Conservation (phyloP, 2,797 vertebrate species). For the Micromesistius poutassou region DNA sequence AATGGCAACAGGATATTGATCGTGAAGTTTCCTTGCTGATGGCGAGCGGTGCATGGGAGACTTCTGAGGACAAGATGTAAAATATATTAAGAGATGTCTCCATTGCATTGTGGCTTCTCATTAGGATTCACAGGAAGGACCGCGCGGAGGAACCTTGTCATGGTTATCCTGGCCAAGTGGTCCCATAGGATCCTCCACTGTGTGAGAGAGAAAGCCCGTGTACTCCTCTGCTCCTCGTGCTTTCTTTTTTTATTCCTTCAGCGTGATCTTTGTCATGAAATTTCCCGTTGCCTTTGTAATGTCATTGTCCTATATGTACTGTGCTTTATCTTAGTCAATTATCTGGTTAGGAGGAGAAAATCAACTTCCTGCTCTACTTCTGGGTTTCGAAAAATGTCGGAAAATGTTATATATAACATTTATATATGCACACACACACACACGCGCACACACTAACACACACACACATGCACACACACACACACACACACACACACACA, state of each 20-base stretch:
- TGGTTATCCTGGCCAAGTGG: conserved; percentile 69
- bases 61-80: conserved; percentile 59
- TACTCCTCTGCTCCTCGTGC: neutral
- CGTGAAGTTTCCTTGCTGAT: conserved; percentile 73
- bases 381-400: too few species aligned
- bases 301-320: conserved; percentile 61
- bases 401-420: conserved; percentile 9
- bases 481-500: neutral
- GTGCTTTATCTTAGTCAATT: conserved; percentile 60
- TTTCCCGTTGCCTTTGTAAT: conserved; percentile 55
- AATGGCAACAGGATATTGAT: conserved; percentile 72
- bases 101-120: conserved; percentile 62
- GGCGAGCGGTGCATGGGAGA: conserved; percentile 62
- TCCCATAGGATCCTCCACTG: conserved; percentile 58
- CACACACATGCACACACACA: neutral
- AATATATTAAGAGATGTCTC: conserved; percentile 68
- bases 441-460: neutral
- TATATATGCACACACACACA: neutral
- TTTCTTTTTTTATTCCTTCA: conserved; percentile 23
- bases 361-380: conserved; percentile 34
- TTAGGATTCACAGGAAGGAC: conserved; percentile 64
- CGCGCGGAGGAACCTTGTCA: conserved; percentile 64
- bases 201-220: conserved; percentile 24
- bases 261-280: conserved; percentile 54
- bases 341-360: conserved; percentile 40